Evolutionary conservation across 2,888 invertebrate species (phyloP).

Genomic region (Lithophane ornitopus): DNA sequence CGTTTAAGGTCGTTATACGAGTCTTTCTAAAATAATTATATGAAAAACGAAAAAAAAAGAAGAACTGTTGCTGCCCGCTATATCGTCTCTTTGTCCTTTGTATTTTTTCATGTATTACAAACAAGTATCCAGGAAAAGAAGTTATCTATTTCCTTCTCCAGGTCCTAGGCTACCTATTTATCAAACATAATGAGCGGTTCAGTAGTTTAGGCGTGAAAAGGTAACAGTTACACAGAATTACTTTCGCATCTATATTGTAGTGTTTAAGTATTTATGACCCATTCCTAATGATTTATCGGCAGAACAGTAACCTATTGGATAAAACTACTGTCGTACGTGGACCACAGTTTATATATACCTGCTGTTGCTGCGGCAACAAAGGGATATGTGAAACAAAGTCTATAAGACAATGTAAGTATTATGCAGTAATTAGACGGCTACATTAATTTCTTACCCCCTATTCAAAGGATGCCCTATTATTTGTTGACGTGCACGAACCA

Average conservation of each 20-base stretch:
- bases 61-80: too few species aligned
- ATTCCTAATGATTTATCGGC: neutral
- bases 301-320: too few species aligned
- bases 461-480: neutral
- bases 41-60: neutral
- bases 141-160: neutral
- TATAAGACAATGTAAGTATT: too few species aligned
- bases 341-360: too few species aligned
- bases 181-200: neutral
- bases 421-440: neutral
- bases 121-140: neutral
- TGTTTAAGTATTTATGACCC: neutral
- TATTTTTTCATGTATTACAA: too few species aligned
- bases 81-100: neutral
- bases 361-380: too few species aligned
- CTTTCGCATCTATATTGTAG: neutral
- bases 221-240: too few species aligned
- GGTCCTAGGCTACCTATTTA: neutral
- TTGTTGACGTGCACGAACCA: neutral
- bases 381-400: neutral
- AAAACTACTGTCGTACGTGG: too few species aligned
- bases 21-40: neutral
- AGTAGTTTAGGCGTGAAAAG: neutral
- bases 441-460: neutral
- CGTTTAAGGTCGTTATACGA: slow-evolving; percentile 18